Percentiles rank a stretch among this genome's conserved stretches.
phyloP scores from a whole-genome alignment of 2,888 invertebrate genomes.

The Hybos culiciformis region DNA sequence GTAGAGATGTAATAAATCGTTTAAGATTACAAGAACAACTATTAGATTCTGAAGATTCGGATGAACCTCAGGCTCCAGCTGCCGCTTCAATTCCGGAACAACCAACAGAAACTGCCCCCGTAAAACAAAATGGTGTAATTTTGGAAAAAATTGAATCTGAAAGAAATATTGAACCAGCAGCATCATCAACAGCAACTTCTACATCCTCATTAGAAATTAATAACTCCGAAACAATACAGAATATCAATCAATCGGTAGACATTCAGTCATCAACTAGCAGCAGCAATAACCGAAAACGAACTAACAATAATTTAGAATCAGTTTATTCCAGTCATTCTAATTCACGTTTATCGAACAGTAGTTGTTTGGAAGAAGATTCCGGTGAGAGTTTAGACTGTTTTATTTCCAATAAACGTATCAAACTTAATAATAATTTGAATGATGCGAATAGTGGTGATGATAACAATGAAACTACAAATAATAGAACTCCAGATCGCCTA shows the following conservation, averaged over 20 bases:
- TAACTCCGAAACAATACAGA: too few species aligned
- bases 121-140: too few species aligned
- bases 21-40: constrained; percentile 39
- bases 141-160: too few species aligned
- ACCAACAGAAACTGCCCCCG: too few species aligned
- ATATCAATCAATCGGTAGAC: too few species aligned
- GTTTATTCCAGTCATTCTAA: constrained; percentile 24
- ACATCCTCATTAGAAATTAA: too few species aligned
- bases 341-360: constrained; percentile 23
- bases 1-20: constrained; percentile 32
- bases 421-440: neutral
- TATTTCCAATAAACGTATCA: constrained; percentile 6
- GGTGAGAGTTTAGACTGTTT: constrained; percentile 15
- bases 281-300: constrained; percentile 13
- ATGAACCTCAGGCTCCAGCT: constrained; percentile 10
- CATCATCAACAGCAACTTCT: constrained; percentile 12
- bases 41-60: constrained; percentile 11
- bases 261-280: neutral
- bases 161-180: constrained; percentile 3
- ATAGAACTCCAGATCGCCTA: constrained; percentile 6
- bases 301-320: constrained; percentile 18
- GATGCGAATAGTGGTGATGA: constrained; percentile 9
- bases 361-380: constrained; percentile 18
- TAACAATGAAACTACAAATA: constrained; percentile 12
- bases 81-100: too few species aligned